Conservation (phyloP, 1,140 invertebrate species). For the Drosophila setifemur region DNA sequence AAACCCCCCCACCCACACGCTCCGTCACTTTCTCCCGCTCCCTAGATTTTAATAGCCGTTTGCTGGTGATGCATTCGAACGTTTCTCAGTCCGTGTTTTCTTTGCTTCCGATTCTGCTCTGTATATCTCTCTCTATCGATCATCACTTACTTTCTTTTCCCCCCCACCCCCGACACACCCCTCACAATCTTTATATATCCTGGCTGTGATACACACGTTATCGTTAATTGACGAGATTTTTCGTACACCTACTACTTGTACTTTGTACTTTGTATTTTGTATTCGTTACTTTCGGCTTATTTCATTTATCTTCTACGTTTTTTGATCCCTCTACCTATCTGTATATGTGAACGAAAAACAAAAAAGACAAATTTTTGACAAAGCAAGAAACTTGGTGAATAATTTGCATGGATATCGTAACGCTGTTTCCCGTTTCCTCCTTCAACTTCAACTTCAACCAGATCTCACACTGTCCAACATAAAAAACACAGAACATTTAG, state of each 20-base stretch:
- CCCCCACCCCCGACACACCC: background rate
- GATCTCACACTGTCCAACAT: constrained; percentile 18
- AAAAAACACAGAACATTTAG: constrained; percentile 18
- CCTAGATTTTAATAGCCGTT: constrained; percentile 32
- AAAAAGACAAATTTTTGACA: constrained; percentile 25
- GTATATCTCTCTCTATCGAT: constrained; percentile 20
- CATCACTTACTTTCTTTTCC: constrained; percentile 26
- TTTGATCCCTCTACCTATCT: constrained; percentile 29
- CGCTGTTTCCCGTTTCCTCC: constrained; percentile 73
- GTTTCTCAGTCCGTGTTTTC: constrained; percentile 10
- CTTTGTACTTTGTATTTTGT: constrained; percentile 42
- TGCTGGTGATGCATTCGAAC: constrained; percentile 25
- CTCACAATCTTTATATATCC: too few relatives aligned
- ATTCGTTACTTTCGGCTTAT: constrained; percentile 29
- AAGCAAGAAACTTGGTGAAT: constrained; percentile 68
- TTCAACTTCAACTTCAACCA: constrained; percentile 43
- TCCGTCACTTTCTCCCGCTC: background rate
- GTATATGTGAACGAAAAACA: constrained; percentile 59
- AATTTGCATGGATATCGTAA: constrained; percentile 82
- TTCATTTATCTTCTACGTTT: constrained; percentile 36
- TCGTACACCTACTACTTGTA: constrained; percentile 41
- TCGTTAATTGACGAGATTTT: constrained; percentile 30
- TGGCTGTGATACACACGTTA: constrained; percentile 41
- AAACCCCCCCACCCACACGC: constrained; percentile 7
- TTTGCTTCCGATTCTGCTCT: constrained; percentile 20